Evolutionary conservation across 2,888 invertebrate species (phyloP), one percentile per base, ranked within the genome.

Genomic region (Perdita meconis): DNA sequence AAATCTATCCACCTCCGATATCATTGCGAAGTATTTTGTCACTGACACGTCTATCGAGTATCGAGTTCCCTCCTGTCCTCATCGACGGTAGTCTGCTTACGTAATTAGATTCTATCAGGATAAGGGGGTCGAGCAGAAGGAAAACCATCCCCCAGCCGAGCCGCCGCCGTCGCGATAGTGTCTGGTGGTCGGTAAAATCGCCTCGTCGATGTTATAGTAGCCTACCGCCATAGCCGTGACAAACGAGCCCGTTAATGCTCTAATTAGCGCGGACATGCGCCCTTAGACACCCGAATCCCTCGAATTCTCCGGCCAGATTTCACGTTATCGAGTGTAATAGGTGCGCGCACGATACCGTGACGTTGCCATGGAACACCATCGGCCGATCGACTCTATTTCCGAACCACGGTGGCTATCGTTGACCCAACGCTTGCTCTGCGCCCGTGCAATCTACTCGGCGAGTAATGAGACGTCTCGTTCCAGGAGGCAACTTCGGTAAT

Each of bases 171-270:
- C 44, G 53, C 60, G 40, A 60, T 68, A 44, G 47, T 50, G 67
- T 13, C 68, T 44, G 53, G 13, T 50, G 38, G 57, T 40, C 40
- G 40, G 34, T 50, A 42, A 38, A 53, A 69, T 80, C 76, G 61
- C 53, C 19, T n/a, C 64, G 30, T 30, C 61, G 61, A 66, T 65
- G 76, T 81, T 69, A 63, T 44, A 61, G 51, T 57, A 51, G 42
- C 44, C 42, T 16, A 19, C 42, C 51, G 53, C 73, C 59, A 44
- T 79, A 57, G 42, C 38, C 60, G 55, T 65, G 70, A 83, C 83
- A 81, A 83, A 83, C 78, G 78, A 83, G 83, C 61, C 51, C 56
- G 78, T 83, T 78, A 83, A 83, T 83, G 81, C 68, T 68, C 83
- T 81, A 83, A 83, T 83, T 83, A 83, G 70, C 64, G 51, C 59